phyloP scores from a whole-genome alignment of 1,140 invertebrate genomes.

The Goniozus legneri region DNA sequence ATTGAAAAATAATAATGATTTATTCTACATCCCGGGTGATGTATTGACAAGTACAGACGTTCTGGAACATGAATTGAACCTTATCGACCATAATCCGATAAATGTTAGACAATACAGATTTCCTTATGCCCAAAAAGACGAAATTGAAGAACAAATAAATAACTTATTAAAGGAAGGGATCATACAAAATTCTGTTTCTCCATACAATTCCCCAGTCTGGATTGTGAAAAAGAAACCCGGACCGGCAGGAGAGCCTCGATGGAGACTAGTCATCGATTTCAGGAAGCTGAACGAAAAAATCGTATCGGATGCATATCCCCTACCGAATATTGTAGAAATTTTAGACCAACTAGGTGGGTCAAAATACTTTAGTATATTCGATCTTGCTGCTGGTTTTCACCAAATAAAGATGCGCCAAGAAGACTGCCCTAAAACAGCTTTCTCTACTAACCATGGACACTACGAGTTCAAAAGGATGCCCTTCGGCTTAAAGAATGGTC shows the following conservation, averaged over 20 bases:
- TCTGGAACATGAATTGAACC: not conserved
- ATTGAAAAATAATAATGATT: too few relatives aligned
- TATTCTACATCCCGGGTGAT: constrained; percentile 2
- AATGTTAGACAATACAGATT: constrained; percentile 5
- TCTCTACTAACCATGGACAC: not conserved
- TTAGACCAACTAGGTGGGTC: constrained; percentile 1
- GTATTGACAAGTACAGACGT: not conserved
- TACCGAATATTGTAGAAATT: not conserved
- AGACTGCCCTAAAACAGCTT: not conserved
- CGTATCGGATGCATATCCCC: not conserved
- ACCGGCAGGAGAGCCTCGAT: not conserved
- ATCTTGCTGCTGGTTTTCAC: not conserved
- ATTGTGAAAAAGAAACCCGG: not conserved
- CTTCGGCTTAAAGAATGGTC: constrained; percentile 1
- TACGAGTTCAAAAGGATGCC: constrained; percentile 2
- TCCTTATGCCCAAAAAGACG: constrained; percentile 1
- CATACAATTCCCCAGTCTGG: not conserved
- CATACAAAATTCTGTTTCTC: too few relatives aligned
- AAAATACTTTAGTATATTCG: not conserved
- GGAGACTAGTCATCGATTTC: not conserved
- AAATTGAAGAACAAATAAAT: constrained; percentile 1
- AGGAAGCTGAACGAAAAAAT: not conserved
- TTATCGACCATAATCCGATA: not conserved
- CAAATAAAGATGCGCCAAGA: not conserved
- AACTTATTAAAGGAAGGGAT: not conserved